These are phyloP conservation scores for Neoascia interrupta DNA, from an alignment of 2,888 invertebrate species.

Conservation along the genomic window DNA sequence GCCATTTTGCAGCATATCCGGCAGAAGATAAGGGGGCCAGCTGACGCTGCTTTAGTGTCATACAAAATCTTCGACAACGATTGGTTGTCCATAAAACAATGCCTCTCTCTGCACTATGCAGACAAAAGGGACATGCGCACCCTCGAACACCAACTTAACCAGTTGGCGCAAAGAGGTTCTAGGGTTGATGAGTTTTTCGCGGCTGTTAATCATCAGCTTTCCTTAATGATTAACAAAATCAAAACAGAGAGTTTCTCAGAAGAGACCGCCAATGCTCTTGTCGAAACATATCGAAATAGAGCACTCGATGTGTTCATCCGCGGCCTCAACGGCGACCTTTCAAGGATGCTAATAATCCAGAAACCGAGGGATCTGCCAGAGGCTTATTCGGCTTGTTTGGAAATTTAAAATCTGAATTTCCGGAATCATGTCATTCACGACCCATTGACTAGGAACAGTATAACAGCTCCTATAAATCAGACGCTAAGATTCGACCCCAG, in stretches of 20 bases:
- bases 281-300: neutral
- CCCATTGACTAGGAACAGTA: too few relatives aligned
- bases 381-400: neutral
- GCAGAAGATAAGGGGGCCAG: neutral
- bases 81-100: conserved; percentile 56
- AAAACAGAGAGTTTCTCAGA: conserved; percentile 48
- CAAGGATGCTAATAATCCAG: neutral
- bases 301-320: neutral
- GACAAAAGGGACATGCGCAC: conserved; percentile 67
- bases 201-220: neutral
- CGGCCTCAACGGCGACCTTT: neutral
- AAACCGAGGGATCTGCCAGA: neutral
- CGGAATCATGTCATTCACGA: neutral
- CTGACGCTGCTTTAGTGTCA: neutral
- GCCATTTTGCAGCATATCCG: neutral
- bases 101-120: conserved; percentile 62
- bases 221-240: conserved; percentile 29
- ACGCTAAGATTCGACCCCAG: too few relatives aligned
- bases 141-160: conserved; percentile 55
- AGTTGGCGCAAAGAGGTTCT: conserved; percentile 40
- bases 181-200: neutral
- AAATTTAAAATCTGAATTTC: neutral
- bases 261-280: neutral
- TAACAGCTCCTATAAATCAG: neutral
- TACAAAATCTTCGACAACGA: conserved; percentile 14